Evolutionary conservation across 2,113 vertebrate species (phyloP).

Genomic region (Cololabis saira): DNA sequence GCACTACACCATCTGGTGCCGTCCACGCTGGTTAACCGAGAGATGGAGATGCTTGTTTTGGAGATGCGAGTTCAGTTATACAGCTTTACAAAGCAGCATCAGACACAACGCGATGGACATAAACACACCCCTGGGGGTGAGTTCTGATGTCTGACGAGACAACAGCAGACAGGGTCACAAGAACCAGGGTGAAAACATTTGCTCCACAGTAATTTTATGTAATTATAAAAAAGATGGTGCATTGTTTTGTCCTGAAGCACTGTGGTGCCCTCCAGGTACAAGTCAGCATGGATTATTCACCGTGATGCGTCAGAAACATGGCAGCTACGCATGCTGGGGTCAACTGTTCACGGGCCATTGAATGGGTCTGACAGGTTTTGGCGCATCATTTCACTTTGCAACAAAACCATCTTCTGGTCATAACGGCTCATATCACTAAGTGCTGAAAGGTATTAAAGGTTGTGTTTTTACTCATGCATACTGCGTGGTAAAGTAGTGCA

Average conservation of each 20-base stretch:
- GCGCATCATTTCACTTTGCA: conserved; percentile 20
- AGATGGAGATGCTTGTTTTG: conserved; percentile 8
- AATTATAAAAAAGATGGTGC: conserved; percentile 17
- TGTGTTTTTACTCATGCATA: not conserved
- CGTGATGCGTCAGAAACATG: conserved; percentile 31
- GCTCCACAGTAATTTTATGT: conserved; percentile 29
- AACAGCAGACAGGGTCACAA: conserved; percentile 39
- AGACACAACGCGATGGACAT: not conserved
- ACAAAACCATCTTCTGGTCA: not conserved
- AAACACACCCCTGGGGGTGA: not conserved
- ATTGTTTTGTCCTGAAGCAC: conserved; percentile 6
- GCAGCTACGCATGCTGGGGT: conserved; percentile 17
- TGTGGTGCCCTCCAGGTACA: conserved; percentile 25
- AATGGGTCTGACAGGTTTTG: conserved; percentile 15
- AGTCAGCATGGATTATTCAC: conserved; percentile 48
- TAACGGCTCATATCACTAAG: not conserved
- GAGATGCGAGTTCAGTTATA: conserved; percentile 9
- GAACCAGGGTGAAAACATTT: conserved; percentile 37
- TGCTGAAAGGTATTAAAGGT: not conserved
- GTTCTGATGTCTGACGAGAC: conserved; percentile 26
- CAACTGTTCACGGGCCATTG: conserved; percentile 46
- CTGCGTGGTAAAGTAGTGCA: not conserved
- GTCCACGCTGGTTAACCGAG: conserved; percentile 29
- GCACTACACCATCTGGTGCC: conserved; percentile 14
- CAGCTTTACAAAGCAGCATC: not conserved